A percentile compares a stretch with the other conserved stretches of the same genome.
Evolutionary conservation across 2,797 vertebrate genomes (phyloP).

Genomic region (Tiaroga cobitis): DNA sequence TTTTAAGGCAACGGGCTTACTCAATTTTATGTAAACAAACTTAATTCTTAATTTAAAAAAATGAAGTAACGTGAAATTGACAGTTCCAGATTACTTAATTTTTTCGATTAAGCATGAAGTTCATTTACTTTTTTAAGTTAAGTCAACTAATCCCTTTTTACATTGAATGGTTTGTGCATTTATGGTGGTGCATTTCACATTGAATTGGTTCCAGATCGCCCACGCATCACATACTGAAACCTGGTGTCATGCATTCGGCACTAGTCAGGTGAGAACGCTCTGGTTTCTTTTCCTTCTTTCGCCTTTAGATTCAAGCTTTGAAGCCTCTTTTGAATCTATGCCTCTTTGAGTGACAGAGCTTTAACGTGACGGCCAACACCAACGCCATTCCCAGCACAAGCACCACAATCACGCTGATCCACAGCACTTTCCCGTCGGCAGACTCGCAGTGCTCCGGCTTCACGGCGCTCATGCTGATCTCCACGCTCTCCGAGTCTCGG

Average conservation of each 20-base stretch:
- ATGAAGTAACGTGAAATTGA: too few species aligned
- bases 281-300: slow-evolving; percentile 37
- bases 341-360: slow-evolving; percentile 67
- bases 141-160: too few species aligned
- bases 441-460: slow-evolving; percentile 83
- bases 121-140: too few species aligned
- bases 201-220: background rate
- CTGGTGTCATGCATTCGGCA: background rate
- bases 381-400: slow-evolving; percentile 58
- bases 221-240: slow-evolving; percentile 20
- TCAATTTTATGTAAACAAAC: too few species aligned
- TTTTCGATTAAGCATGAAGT: too few species aligned
- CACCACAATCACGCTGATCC: slow-evolving; percentile 66
- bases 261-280: slow-evolving; percentile 12
- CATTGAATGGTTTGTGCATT: background rate
- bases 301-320: slow-evolving; percentile 64
- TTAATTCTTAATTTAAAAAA: too few species aligned
- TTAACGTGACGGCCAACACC: slow-evolving; percentile 62
- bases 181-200: slow-evolving; percentile 3
- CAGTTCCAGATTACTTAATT: too few species aligned
- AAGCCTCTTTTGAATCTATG: slow-evolving; percentile 67
- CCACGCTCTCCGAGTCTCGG: slow-evolving; percentile 74
- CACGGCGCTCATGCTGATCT: slow-evolving; percentile 78
- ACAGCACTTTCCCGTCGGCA: slow-evolving; percentile 68
- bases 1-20: too few species aligned